phyloP scores from a whole-genome alignment of 92 coral and sea anemone genomes.

The Bergia sp. region DNA sequence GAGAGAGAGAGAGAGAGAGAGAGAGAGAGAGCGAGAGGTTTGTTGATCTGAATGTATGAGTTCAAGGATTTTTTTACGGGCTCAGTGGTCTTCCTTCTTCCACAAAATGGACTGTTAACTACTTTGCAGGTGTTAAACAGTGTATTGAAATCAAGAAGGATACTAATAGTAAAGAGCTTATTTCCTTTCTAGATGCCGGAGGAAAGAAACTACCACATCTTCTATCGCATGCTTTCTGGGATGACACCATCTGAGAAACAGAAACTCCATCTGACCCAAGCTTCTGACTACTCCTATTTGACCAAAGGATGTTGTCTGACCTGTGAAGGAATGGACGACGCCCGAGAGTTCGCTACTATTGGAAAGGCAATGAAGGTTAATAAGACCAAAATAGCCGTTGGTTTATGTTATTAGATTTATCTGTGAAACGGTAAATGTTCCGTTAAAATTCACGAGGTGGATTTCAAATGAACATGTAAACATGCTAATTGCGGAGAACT shows the following conservation, averaged over 20 bases:
- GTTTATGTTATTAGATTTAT: neutral
- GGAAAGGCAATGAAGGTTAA: constrained; percentile 89
- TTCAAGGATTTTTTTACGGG: neutral
- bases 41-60: no score
- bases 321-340: constrained; percentile 90
- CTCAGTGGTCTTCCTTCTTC: neutral
- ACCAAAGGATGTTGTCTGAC: constrained; percentile 85
- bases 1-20: no score
- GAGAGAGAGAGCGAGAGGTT: no score
- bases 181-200: constrained; percentile 77
- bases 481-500: no score
- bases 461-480: no score
- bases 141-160: neutral
- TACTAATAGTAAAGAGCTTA: neutral
- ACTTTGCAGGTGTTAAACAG: neutral
- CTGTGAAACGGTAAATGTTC: neutral
- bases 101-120: neutral
- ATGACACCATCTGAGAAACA: constrained; percentile 73
- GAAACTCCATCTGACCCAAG: constrained; percentile 81
- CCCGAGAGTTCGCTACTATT: constrained; percentile 75
- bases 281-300: constrained; percentile 85
- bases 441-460: neutral
- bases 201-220: constrained; percentile 96
- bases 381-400: neutral
- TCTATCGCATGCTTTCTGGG: constrained; percentile 92